phyloP scores from a whole-genome alignment of 2,113 vertebrate genomes.

The Euleptes europaea region DNA sequence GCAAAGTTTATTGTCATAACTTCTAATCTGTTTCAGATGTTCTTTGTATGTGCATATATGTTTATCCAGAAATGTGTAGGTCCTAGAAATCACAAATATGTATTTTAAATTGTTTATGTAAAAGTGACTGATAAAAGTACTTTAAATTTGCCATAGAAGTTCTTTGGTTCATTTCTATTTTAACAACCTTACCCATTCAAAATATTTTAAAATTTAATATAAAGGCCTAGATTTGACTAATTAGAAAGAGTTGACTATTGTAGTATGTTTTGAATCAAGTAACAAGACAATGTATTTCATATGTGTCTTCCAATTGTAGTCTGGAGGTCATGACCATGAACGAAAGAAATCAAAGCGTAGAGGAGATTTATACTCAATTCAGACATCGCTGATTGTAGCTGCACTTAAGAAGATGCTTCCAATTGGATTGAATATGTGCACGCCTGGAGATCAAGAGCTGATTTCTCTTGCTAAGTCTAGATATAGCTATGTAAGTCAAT shows the following conservation, averaged over 20 bases:
- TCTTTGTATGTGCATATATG: slow-evolving; percentile 15
- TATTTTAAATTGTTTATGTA: not conserved
- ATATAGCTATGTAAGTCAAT: slow-evolving; percentile 85
- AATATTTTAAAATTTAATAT: not conserved
- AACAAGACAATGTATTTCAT: slow-evolving; percentile 11
- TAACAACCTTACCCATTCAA: slow-evolving; percentile 11
- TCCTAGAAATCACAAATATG: not conserved
- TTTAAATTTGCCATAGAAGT: not conserved
- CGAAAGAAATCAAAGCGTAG: slow-evolving; percentile 93
- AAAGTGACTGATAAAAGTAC: not conserved
- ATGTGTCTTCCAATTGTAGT: slow-evolving; percentile 75
- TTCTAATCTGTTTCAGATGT: not conserved
- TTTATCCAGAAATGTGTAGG: slow-evolving; percentile 33
- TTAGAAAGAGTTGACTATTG: not conserved
- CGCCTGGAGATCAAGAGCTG: slow-evolving; percentile 96
- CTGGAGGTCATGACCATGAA: slow-evolving; percentile 96
- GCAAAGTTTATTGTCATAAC: not conserved
- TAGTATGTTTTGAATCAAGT: slow-evolving; percentile 24
- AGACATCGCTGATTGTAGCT: slow-evolving; percentile 96
- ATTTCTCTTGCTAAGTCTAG: slow-evolving; percentile 92
- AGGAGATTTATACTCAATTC: slow-evolving; percentile 96
- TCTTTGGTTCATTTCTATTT: not conserved
- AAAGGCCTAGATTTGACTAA: not conserved
- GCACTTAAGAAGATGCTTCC: slow-evolving; percentile 99
- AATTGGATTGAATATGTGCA: slow-evolving; percentile 98